These are phyloP conservation scores for Catharus fuscescens DNA, from an alignment of 2,113 vertebrate genomes.

Conservation along the genomic window DNA sequence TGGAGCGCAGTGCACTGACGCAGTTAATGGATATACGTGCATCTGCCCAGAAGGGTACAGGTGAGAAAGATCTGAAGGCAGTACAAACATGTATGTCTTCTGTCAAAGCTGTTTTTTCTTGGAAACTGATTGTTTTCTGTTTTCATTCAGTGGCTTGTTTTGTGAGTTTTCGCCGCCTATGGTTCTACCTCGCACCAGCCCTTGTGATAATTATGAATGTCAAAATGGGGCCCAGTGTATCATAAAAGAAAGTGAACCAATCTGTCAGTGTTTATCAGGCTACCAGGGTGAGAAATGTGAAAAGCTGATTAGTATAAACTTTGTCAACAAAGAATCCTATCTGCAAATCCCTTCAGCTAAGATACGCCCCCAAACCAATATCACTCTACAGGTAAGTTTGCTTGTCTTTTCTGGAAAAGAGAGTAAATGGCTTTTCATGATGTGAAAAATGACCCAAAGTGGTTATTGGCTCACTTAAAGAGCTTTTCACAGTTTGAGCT, in stretches of 20 bases:
- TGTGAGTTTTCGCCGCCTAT: conserved; percentile 96
- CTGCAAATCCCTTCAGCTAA: conserved; percentile 90
- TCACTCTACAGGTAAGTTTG: conserved; percentile 89
- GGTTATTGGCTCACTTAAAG: background rate
- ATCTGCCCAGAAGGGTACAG: conserved; percentile 94
- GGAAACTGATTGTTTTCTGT: background rate
- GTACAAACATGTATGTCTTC: background rate
- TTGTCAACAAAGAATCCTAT: conserved; percentile 92
- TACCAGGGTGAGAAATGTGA: conserved; percentile 94
- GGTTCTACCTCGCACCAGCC: conserved; percentile 96
- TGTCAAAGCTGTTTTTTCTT: background rate
- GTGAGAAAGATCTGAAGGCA: conserved; percentile 59
- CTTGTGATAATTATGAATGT: conserved; percentile 94
- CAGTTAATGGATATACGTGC: conserved; percentile 93
- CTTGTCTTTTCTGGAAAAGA: background rate
- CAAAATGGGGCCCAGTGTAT: conserved; percentile 95
- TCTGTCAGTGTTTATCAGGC: conserved; percentile 92
- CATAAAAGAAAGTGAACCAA: conserved; percentile 84
- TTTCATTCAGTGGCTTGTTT: conserved; percentile 86
- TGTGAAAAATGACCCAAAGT: background rate
- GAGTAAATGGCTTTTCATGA: background rate
- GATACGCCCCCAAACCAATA: conserved; percentile 88
- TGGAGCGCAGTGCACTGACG: conserved; percentile 91
- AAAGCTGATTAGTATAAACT: conserved; percentile 93
- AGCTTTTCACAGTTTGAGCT: background rate